Base-by-base conservation (phyloP, 92 coral and sea anemone species). In the Epizoanthus ramosus region DNA sequence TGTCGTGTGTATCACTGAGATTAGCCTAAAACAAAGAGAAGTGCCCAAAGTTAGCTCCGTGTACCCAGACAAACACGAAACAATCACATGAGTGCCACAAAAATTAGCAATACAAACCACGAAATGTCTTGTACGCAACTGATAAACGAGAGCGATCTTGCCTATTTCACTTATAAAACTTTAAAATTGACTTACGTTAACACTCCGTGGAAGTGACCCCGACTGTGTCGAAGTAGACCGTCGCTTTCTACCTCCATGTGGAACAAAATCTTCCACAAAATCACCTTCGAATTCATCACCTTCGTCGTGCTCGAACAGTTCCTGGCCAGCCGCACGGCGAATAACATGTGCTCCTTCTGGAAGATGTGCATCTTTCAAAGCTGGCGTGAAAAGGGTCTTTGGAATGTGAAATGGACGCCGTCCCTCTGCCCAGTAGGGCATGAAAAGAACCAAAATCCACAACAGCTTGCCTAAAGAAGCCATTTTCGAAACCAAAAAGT, bases 401-500 rank as follows among this genome's bases (percentile, higher is more conserved):
- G 82, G 71, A 22, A 77, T 77, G 22, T 77, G 70, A 63, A 77
- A 77, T 43, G 82, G 82, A 41, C 82, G 82, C 16, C 69, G 58
- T 19, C 82, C 70, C 22, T 77, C 60, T 4, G 47, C 82, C 52
- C 13, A 60, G 22, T 16, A 61, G 47, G 82, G 82, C 18, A 63
- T 4, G 50, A 39, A 60, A n/a, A 77, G 58, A 57, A 57, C 57
- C 68, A 65, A n/a, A 52, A 77, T 61, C 56, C 58, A 77, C 58
- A 77, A 60, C 59, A 77, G 15, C 28, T 61, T 60, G 5, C 70
- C 43, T 19, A 61, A 0, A 28, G 65, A 77, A 41, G 82, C 82
- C 82, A 77, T 77, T 76, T 47, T 76, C 17, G 31, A 14, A 52
- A 54, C 58, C 19, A 25, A 35, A 12, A 41, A 60, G 50, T 57